Percentiles rank a stretch among this genome's conserved stretches.
Evolutionary conservation across 2,888 invertebrate genomes (phyloP).

Genomic region (Elgonia sp.): DNA sequence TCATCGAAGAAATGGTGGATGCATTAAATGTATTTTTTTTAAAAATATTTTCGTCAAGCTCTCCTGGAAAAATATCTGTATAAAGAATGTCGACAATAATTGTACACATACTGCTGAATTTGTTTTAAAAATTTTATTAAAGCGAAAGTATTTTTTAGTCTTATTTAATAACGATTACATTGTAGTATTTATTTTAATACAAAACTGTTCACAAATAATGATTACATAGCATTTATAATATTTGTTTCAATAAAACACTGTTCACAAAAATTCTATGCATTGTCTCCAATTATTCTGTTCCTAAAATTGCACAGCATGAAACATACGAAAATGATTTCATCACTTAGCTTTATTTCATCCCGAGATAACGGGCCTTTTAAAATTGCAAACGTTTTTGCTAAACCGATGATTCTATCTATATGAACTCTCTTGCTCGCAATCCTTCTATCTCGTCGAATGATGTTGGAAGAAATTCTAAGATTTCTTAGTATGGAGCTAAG

Average conservation of each 20-base stretch:
- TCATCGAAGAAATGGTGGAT: constrained; percentile 60
- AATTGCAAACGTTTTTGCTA: constrained; percentile 71
- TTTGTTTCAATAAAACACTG: no score
- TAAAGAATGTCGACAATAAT: constrained; percentile 38
- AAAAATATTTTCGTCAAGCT: constrained; percentile 48
- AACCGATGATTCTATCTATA: constrained; percentile 69
- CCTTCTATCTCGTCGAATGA: constrained; percentile 58
- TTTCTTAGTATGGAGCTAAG: constrained; percentile 66
- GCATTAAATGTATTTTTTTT: constrained; percentile 59
- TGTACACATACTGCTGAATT: no score
- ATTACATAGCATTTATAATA: no score
- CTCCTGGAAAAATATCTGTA: constrained; percentile 70
- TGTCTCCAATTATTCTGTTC: constrained; percentile 37
- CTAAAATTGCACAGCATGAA: constrained; percentile 71
- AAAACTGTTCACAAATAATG: no score
- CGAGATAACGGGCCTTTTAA: constrained; percentile 46
- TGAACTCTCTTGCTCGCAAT: constrained; percentile 66
- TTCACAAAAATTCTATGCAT: no score
- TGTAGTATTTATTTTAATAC: no score
- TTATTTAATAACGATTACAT: no score
- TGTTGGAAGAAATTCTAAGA: constrained; percentile 47
- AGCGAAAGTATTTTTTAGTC: no score
- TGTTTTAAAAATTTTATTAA: no score
- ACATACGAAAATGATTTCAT: constrained; percentile 64
- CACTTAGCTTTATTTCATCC: constrained; percentile 35